Base-by-base conservation (phyloP, 2,113 vertebrate genomes). In the Perognathus longimembris region DNA sequence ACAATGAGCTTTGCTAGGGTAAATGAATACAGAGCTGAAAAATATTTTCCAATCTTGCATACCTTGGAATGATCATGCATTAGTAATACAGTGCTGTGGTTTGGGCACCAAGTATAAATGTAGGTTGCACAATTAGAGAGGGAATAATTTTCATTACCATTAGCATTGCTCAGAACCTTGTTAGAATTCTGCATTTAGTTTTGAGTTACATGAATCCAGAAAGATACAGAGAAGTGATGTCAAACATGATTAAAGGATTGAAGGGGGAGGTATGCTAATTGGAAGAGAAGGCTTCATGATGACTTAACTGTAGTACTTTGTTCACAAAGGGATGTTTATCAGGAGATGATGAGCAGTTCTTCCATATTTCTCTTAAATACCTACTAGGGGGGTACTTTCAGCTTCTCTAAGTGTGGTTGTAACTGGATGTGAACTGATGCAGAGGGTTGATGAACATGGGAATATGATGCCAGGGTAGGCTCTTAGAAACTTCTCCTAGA, bases 201-300 rank as follows among this genome's bases (percentile, higher is more conserved):
- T 87, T 87, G 85, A 40, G 66, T 75, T 87, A 70, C 3, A 73
- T 28, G 10, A 76, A 86, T 89, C 11, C 67, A 83, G 74, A 87
- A 59, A 76, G n/a, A 71, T 61, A 5, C 15, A 57, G 50, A 83
- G 32, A 80, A 64, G 40, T 6, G 1, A 42, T 34, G 28, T 80
- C 38, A 79, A 61, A 34, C 69, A 76, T 71, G 22, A 71, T 22
- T 71, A 21, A 70, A 78, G 42, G 4, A 3, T 71, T 92, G 59
- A 70, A 54, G 88, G 66, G 79, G 34, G 74, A 74, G 71, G 78
- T 70, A 38, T 77, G 64, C 50, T 26, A 32, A 7, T 82, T 40
- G 82, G 64, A 91, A 30, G 59, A 69, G 45, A 94, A 85, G 63
- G 45, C 42, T 50, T 45, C 36, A 8, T 20, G 30, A 42, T 70